phyloP scores from a whole-genome alignment of 2,888 invertebrate genomes.

The Mesorhabditis sp. region DNA sequence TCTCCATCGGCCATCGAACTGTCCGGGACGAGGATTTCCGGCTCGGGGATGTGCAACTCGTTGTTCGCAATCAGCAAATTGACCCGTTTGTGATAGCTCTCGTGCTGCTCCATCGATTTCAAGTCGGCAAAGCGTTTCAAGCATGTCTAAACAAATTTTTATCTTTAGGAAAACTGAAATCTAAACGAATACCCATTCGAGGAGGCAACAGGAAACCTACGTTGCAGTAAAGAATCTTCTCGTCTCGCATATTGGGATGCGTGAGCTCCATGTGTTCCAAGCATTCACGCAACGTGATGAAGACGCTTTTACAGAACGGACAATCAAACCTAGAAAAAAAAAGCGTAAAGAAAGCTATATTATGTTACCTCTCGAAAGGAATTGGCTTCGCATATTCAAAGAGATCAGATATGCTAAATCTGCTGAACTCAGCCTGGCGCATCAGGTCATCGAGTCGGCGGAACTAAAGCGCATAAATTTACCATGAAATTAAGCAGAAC shows the following conservation, averaged over 20 bases:
- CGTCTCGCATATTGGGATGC: conserved; percentile 36
- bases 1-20: too few species aligned
- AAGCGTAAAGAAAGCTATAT: neutral
- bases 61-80: conserved; percentile 31
- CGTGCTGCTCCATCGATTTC: conserved; percentile 38
- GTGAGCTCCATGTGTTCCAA: conserved; percentile 41
- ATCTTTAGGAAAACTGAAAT: neutral
- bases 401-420: conserved; percentile 28
- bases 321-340: conserved; percentile 45
- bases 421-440: conserved; percentile 24
- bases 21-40: too few species aligned
- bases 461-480: conserved; percentile 24
- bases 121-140: conserved; percentile 39
- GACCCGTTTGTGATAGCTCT: conserved; percentile 52
- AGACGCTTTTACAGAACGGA: conserved; percentile 50
- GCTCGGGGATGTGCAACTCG: too few species aligned
- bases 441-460: conserved; percentile 38
- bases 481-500: neutral
- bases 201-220: conserved; percentile 17
- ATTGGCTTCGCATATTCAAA: conserved; percentile 45
- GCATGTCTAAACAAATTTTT: conserved; percentile 32
- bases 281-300: conserved; percentile 50
- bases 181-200: too few species aligned
- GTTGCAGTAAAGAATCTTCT: conserved; percentile 50
- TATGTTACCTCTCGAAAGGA: conserved; percentile 43